phyloP scores from a whole-genome alignment of 2,797 vertebrate species.

The Anabas testudineus region DNA sequence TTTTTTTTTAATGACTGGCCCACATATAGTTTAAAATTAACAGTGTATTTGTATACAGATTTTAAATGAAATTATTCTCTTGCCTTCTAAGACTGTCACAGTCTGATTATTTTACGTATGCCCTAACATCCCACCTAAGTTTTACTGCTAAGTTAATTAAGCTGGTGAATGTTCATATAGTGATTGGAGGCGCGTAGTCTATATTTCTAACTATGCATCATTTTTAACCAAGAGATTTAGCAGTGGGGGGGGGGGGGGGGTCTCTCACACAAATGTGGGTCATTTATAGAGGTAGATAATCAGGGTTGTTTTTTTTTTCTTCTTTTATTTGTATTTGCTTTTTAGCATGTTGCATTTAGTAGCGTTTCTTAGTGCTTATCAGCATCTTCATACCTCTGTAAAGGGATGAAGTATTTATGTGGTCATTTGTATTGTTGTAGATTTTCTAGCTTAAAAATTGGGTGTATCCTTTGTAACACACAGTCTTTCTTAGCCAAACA shows the following conservation, averaged over 20 bases:
- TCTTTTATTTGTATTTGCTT: no score
- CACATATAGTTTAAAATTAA: slow-evolving; percentile 76
- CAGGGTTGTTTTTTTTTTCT: slow-evolving; percentile 59
- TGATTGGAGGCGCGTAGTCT: slow-evolving; percentile 74
- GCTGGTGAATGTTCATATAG: slow-evolving; percentile 72
- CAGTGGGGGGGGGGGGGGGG: slow-evolving; percentile 68
- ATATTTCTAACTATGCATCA: slow-evolving; percentile 87
- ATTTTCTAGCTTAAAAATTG: slow-evolving; percentile 80
- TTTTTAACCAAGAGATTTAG: slow-evolving; percentile 86
- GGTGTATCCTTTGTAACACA: slow-evolving; percentile 77
- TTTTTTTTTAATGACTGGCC: slow-evolving; percentile 66
- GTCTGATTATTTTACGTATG: slow-evolving; percentile 69
- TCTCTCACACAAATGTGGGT: slow-evolving; percentile 76
- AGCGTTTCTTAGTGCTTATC: slow-evolving; percentile 78
- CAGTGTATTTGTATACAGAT: slow-evolving; percentile 77
- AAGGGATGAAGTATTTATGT: slow-evolving; percentile 75
- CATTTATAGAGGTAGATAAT: slow-evolving; percentile 77
- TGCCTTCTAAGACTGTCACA: slow-evolving; percentile 80
- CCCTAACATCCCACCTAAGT: slow-evolving; percentile 69
- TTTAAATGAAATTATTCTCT: slow-evolving; percentile 78
- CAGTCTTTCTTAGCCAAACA: slow-evolving; percentile 83
- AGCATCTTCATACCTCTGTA: slow-evolving; percentile 75
- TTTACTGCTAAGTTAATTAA: slow-evolving; percentile 74
- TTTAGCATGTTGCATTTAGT: slow-evolving; percentile 78
- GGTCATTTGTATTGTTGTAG: slow-evolving; percentile 75